Percentiles rank a stretch among this genome's conserved stretches.
Evolutionary conservation across 2,797 vertebrate genomes (phyloP).

Genomic region (Enteromius afrohamiltoni): DNA sequence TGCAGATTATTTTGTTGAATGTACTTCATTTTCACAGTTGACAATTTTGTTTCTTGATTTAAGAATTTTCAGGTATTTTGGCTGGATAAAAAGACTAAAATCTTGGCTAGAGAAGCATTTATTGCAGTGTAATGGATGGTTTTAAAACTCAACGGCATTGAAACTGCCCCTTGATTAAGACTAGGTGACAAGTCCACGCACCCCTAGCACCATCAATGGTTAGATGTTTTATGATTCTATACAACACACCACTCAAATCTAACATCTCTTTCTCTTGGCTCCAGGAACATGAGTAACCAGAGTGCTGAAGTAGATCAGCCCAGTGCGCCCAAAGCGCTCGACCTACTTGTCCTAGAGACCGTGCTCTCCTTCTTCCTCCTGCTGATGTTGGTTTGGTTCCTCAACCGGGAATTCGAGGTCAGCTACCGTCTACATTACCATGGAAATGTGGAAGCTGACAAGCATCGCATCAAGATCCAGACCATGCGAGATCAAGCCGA

Average conservation of each 20-base stretch:
- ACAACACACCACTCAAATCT: background rate
- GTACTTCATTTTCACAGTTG: too few relatives aligned
- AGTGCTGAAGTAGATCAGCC: constrained; percentile 48
- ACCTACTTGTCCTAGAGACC: constrained; percentile 84
- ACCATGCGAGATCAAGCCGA: constrained; percentile 96
- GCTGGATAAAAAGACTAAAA: too few relatives aligned
- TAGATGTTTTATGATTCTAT: background rate
- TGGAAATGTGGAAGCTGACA: constrained; percentile 93
- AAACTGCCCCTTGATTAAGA: background rate
- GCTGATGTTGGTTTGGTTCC: constrained; percentile 95
- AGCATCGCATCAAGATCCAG: constrained; percentile 96
- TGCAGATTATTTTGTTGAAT: too few relatives aligned
- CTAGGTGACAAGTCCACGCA: background rate
- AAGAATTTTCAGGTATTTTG: too few relatives aligned
- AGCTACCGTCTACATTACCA: constrained; percentile 98
- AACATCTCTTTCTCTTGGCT: background rate
- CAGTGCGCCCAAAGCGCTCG: constrained; percentile 61
- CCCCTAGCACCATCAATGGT: background rate
- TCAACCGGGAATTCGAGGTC: constrained; percentile 97
- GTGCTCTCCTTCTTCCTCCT: constrained; percentile 90
- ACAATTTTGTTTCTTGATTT: too few relatives aligned
- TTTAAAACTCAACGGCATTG: background rate
- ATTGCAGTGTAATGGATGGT: too few relatives aligned
- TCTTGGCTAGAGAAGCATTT: too few relatives aligned
- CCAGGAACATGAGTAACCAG: constrained; percentile 65